Conservation (phyloP, 2,113 vertebrate genomes). For the Sisor rabdophorus region DNA sequence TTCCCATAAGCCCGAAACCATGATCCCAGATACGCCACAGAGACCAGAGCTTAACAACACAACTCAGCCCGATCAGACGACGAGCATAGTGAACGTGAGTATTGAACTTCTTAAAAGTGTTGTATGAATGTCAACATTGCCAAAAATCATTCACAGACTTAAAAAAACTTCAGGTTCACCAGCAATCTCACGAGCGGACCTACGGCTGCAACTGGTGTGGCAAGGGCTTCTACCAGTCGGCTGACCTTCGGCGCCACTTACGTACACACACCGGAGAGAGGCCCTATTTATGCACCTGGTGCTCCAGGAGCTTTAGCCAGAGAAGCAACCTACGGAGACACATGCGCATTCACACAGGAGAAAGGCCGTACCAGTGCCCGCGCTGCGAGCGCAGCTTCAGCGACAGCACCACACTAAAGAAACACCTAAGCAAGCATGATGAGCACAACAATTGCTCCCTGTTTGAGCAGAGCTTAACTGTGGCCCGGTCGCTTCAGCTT, state of each 20-base stretch:
- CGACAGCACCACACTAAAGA: conserved; percentile 66
- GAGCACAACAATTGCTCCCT: conserved; percentile 4
- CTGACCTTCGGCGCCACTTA: conserved; percentile 70
- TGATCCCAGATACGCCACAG: not conserved
- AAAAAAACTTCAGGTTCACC: conserved; percentile 59
- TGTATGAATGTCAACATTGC: conserved; percentile 63
- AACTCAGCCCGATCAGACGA: not conserved
- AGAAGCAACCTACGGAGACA: conserved; percentile 67
- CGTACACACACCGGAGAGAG: conserved; percentile 70
- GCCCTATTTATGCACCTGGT: conserved; percentile 70
- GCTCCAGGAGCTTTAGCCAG: conserved; percentile 71
- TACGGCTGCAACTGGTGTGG: conserved; percentile 71
- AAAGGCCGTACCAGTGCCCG: conserved; percentile 66
- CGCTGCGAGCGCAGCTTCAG: conserved; percentile 64
- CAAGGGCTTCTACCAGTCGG: conserved; percentile 69
- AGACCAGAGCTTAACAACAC: not conserved
- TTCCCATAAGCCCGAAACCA: not conserved
- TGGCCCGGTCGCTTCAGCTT: conserved; percentile 36
- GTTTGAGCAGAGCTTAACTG: conserved; percentile 35
- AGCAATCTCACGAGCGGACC: conserved; percentile 62
- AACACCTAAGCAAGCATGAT: conserved; percentile 54
- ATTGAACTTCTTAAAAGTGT: not conserved
- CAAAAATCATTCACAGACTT: conserved; percentile 58
- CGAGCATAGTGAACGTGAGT: not conserved
- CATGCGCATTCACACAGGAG: conserved; percentile 67